A percentile compares a stretch with the other conserved stretches of the same genome.
phyloP scores from a whole-genome alignment of 1,140 invertebrate species.

The Drosophila repletoides region DNA sequence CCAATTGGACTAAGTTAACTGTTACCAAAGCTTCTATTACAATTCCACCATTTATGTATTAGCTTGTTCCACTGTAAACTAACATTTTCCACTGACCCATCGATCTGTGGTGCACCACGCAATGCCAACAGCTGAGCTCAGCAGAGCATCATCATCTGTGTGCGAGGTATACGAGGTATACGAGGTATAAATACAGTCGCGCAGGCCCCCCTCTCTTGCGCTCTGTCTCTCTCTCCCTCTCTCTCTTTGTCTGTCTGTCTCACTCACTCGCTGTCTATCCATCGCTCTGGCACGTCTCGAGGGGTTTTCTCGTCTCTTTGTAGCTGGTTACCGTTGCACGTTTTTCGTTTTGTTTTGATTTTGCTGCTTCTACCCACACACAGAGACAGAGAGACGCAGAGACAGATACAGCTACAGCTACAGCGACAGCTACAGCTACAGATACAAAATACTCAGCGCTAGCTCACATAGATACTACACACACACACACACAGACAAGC shows the following conservation, averaged over 20 bases:
- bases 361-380: constrained; percentile 56
- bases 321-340: constrained; percentile 52
- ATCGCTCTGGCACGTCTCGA: background rate
- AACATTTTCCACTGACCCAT: constrained; percentile 31
- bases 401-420: too few relatives aligned
- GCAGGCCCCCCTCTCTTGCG: background rate
- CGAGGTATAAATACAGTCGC: too few relatives aligned
- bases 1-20: too few relatives aligned
- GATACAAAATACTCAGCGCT: constrained; percentile 10
- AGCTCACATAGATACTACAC: constrained; percentile 47
- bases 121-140: constrained; percentile 50
- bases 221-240: background rate
- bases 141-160: background rate
- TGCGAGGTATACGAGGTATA: too few relatives aligned
- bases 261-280: background rate
- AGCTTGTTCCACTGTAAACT: constrained; percentile 28
- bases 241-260: constrained; percentile 15
- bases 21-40: too few relatives aligned
- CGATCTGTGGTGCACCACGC: constrained; percentile 45
- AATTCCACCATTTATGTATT: too few relatives aligned
- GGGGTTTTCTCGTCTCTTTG: constrained; percentile 10
- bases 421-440: too few relatives aligned
- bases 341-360: constrained; percentile 79
- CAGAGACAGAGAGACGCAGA: constrained; percentile 1
- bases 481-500: background rate